These are phyloP conservation scores for Salpingus planirostris DNA, from an alignment of 2,888 invertebrate species.

Conservation along the genomic window DNA sequence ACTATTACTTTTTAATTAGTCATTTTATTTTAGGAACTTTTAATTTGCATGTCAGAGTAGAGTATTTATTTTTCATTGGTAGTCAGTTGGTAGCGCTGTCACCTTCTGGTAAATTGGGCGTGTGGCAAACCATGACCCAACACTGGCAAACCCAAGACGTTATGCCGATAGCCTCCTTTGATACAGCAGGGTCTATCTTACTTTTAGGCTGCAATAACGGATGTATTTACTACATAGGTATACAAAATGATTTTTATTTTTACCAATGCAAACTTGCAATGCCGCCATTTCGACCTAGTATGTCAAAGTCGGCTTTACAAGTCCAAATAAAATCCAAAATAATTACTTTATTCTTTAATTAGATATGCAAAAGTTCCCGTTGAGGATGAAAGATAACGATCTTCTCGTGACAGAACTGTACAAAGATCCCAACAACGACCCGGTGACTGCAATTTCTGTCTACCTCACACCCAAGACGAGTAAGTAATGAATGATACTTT, in stretches of 20 bases:
- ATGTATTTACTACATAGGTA: slow-evolving; percentile 94
- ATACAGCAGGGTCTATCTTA: slow-evolving; percentile 93
- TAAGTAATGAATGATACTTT: no score
- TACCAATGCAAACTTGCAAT: neutral
- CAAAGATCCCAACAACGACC: slow-evolving; percentile 87
- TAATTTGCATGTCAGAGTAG: slow-evolving; percentile 85
- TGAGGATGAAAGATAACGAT: slow-evolving; percentile 99
- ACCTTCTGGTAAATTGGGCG: slow-evolving; percentile 87
- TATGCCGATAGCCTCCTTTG: slow-evolving; percentile 89
- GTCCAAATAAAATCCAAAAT: no score
- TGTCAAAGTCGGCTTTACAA: no score
- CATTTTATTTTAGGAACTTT: slow-evolving; percentile 64
- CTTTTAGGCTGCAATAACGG: slow-evolving; percentile 93
- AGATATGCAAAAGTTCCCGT: slow-evolving; percentile 99
- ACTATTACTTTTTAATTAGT: slow-evolving; percentile 6
- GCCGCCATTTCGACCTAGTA: no score
- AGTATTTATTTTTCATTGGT: slow-evolving; percentile 95
- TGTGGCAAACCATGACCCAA: slow-evolving; percentile 99
- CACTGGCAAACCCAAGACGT: slow-evolving; percentile 98
- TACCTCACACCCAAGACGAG: slow-evolving; percentile 99
- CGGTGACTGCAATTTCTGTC: slow-evolving; percentile 95
- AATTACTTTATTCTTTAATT: no score
- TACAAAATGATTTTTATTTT: neutral
- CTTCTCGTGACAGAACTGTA: slow-evolving; percentile 93
- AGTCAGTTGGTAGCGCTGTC: slow-evolving; percentile 95